Base-by-base conservation (phyloP, 2,113 vertebrate genomes). In the Spea multiplicata region DNA sequence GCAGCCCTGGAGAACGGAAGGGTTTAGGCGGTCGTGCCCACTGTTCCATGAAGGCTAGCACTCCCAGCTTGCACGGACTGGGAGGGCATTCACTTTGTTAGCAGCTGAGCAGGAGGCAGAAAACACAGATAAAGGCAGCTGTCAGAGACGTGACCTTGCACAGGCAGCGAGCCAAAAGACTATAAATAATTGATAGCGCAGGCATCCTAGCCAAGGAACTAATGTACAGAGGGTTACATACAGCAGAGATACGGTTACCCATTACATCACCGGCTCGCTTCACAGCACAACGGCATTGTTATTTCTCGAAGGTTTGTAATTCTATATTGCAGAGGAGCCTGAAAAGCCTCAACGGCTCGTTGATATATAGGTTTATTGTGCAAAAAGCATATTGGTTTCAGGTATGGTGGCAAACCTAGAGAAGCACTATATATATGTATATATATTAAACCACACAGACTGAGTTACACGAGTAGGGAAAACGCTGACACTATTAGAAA, bases 111-210 rank as follows among this genome's bases (percentile, higher is more conserved):
- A 87, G 84, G 81, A 89, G 83, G 81, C 83, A 70, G 82, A 74
- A 83, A 85, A 87, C 85, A 88, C 85, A 85, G 83, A 55, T 84
- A 83, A 84, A 88, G 86, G 85, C 83, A 81, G 86, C 86, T 88
- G 86, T 88, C 86, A 84, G 86, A 52, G 81, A 67, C 73, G 83
- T 87, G 88, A 87, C 88, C 89, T 87, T 85, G 80, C 83, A 70
- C 78, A 85, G 88, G 87, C 88, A 75, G 78, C 10, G 62, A 62
- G 88, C 88, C 88, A 89, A 84, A 78, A 81, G 86, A 82, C 87
- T 81, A 86, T 89, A 86, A 88, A 89, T 90, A 89, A 89, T 90
- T 85, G 87, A 89, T 86, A 67, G 81, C 83, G 86, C 87, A 85
- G 49, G 83, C 83, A 84, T 83, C 85, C 85, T 76, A 59, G 79